Base-by-base conservation (phyloP, 30 jellyfish, hydroid and myxozoan species). In the Haliclystus octoradiatus region DNA sequence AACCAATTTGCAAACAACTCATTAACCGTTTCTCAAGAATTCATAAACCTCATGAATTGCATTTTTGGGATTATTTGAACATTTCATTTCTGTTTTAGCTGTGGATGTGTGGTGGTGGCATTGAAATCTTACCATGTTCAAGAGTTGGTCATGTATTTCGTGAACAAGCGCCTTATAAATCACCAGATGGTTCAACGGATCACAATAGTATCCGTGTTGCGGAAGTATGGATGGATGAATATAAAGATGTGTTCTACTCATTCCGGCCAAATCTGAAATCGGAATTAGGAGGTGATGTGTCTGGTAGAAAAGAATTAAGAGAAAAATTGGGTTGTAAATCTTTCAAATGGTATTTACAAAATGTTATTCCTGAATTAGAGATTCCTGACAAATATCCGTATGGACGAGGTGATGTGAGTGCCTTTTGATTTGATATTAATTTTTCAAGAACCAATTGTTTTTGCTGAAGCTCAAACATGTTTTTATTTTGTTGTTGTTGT, bases 41-140 rank as follows among this genome's bases (percentile, higher is more conserved):
- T n/a, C 12, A 57, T 57, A 57, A 22, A 15, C 69, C 5, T 25
- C 7, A 40, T 40, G 19, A 19, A 40, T 19, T 5, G 9, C 57
- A 40, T 40, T 19, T 40, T 19, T 40, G 9, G 9, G 9, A 19
- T 9, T 40, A 9, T 5, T 40, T 40, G 19, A 40, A 5, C 14
- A 5, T 40, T 40, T 19, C 9, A 40, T 40, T 9, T 14, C 28
- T 46, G 14, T 68, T 80, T 51, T 34, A 91, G 99, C 87, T 91
- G 7, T 91, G 99, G 99, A 91, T 82, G 95, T 91, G 99, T 47
- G 99, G 95, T 0, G 99, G 91, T 12, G 99, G 99, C 30, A 91
- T 91, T 33, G 95, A 91, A 76, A 91, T 91, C 49, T 49, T 81
- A 15, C 99, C 95, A 7, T 91, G 99, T 76, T 91, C 99, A 30